A percentile compares a stretch with the other conserved stretches of the same genome.
phyloP scores from a whole-genome alignment of 2,113 vertebrate genomes.

The Turdus rufiventris region DNA sequence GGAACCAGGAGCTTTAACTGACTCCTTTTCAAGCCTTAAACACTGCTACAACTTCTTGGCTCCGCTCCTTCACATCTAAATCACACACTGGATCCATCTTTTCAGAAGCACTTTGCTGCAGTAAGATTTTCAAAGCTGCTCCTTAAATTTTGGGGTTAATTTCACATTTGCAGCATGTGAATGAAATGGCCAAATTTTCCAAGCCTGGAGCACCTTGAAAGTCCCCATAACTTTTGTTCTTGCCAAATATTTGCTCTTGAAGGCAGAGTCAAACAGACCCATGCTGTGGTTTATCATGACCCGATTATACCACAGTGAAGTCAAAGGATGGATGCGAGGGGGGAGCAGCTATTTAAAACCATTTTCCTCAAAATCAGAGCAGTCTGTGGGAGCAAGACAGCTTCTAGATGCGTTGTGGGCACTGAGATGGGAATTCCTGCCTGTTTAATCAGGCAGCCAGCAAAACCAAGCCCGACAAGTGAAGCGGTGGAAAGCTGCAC shows the following conservation, averaged over 20 bases:
- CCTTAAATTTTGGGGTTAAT: background rate
- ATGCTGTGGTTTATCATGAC: background rate
- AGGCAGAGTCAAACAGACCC: background rate
- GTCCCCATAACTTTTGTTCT: background rate
- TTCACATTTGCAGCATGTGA: background rate
- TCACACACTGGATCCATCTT: background rate
- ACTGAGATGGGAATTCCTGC: conserved; percentile 1
- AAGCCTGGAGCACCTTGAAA: background rate
- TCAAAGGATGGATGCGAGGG: background rate
- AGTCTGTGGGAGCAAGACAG: background rate
- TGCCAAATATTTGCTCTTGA: background rate
- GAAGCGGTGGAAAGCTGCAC: background rate
- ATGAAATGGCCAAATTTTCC: background rate
- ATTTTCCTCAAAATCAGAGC: background rate
- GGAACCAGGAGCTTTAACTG: background rate
- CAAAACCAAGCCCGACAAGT: background rate
- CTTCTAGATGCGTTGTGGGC: background rate
- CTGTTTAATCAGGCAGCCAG: background rate
- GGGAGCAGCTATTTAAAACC: background rate
- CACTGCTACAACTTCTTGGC: background rate
- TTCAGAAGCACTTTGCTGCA: background rate
- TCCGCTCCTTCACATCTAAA: background rate
- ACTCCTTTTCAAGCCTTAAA: background rate
- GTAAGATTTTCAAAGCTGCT: background rate
- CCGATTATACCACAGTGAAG: background rate